Percentiles rank a stretch among this genome's conserved stretches.
Evolutionary conservation across 2,113 vertebrate species (phyloP).

Genomic region (Pogonocichla stellata): DNA sequence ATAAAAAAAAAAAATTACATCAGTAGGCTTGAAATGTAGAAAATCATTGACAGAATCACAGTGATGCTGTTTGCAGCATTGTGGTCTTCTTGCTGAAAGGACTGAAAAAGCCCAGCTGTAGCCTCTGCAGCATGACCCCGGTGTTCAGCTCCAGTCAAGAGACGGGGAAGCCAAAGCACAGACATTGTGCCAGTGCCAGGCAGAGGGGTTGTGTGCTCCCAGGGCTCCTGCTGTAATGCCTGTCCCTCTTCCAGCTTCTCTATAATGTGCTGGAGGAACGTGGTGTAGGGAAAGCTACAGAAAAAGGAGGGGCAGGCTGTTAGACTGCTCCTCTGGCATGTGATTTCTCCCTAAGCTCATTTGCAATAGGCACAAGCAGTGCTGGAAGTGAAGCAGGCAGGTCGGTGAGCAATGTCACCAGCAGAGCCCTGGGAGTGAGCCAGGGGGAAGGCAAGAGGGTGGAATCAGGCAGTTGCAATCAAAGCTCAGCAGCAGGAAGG

Average conservation of each 20-base stretch:
- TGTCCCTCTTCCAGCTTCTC: not conserved
- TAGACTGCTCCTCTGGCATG: not conserved
- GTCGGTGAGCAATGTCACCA: rapidly evolving
- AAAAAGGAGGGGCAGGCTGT: not conserved
- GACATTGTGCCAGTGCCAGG: rapidly evolving
- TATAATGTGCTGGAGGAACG: rapidly evolving
- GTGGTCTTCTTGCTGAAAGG: not conserved
- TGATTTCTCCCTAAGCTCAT: not conserved
- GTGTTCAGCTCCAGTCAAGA: not conserved
- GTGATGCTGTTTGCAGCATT: not conserved
- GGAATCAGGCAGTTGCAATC: not conserved
- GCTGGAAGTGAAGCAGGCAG: not conserved
- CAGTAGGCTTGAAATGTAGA: not conserved
- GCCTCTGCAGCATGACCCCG: rapidly evolving
- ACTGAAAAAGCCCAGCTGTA: not conserved
- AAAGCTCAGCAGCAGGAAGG: not conserved
- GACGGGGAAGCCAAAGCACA: not conserved
- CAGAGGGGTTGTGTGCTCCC: not conserved
- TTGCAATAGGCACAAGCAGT: not conserved
- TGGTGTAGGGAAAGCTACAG: not conserved
- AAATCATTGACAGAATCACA: not conserved
- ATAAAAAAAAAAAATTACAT: not conserved
- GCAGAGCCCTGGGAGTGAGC: not conserved
- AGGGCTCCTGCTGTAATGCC: not conserved
- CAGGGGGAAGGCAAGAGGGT: not conserved